These are phyloP conservation scores for Daboia siamensis DNA, from an alignment of 2,113 vertebrate species.

Conservation along the genomic window DNA sequence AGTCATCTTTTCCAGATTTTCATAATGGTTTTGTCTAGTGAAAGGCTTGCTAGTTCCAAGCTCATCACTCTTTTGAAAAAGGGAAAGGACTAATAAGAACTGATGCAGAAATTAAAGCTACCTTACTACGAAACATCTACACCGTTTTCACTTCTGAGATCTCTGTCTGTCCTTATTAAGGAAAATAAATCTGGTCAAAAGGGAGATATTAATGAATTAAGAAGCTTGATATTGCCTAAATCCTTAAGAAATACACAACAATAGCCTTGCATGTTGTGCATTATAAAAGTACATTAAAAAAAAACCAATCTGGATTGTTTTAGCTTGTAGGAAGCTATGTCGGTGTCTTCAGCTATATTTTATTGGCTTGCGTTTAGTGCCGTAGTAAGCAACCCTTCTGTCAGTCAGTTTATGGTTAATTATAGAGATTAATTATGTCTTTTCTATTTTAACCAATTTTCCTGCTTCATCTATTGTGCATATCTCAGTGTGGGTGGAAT, in stretches of 20 bases:
- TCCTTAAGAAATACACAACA: not conserved
- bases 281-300: not conserved
- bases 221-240: not conserved
- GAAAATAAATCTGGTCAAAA: not conserved
- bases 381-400: not conserved
- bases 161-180: not conserved
- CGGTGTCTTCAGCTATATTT: not conserved
- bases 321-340: not conserved
- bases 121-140: not conserved
- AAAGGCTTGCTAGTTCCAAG: not conserved
- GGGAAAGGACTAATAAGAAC: not conserved
- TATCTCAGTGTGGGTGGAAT: not conserved
- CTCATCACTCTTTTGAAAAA: not conserved
- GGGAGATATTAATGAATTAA: not conserved
- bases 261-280: not conserved
- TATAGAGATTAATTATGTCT: not conserved
- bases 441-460: slow-evolving; percentile 11
- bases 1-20: not conserved
- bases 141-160: not conserved
- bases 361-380: not conserved
- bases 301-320: not conserved
- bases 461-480: not conserved
- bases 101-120: not conserved
- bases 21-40: not conserved
- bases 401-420: not conserved